Conservation (phyloP, 2,797 vertebrate genomes). For the Enoplosus armatus region DNA sequence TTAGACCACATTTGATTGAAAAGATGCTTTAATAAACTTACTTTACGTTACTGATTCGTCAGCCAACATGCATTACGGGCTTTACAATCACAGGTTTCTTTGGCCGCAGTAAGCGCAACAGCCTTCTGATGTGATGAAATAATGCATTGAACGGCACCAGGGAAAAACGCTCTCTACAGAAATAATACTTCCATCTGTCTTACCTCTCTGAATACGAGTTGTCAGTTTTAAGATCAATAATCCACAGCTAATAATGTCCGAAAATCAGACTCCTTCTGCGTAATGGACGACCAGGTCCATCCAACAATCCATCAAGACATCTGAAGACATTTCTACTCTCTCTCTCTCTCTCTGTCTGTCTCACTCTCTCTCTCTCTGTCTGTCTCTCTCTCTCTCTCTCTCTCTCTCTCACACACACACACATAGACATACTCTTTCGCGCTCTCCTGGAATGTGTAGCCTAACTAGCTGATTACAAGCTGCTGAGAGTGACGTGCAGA, state of each 20-base stretch:
- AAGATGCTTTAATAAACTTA: not conserved
- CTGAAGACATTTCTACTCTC: slow-evolving; percentile 30
- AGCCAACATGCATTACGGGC: not conserved
- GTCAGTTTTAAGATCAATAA: slow-evolving; percentile 28
- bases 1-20: not conserved
- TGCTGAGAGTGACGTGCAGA: slow-evolving; percentile 22
- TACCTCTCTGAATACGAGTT: slow-evolving; percentile 52
- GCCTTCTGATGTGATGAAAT: not conserved
- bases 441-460: slow-evolving; percentile 59
- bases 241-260: slow-evolving; percentile 40
- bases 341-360: not conserved
- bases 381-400: not conserved
- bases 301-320: slow-evolving; percentile 52
- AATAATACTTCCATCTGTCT: slow-evolving; percentile 8
- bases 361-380: not conserved
- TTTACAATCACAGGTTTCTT: not conserved
- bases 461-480: slow-evolving; percentile 19
- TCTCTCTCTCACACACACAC: not conserved
- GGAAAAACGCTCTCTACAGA: not conserved
- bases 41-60: too few species aligned
- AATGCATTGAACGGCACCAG: not conserved
- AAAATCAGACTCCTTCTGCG: slow-evolving; percentile 45
- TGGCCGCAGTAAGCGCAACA: slow-evolving; percentile 21
- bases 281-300: slow-evolving; percentile 53
- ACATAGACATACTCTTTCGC: not conserved